These are phyloP conservation scores for Gambelia wislizenii DNA, from an alignment of 2,797 vertebrate genomes.

Conservation along the genomic window DNA sequence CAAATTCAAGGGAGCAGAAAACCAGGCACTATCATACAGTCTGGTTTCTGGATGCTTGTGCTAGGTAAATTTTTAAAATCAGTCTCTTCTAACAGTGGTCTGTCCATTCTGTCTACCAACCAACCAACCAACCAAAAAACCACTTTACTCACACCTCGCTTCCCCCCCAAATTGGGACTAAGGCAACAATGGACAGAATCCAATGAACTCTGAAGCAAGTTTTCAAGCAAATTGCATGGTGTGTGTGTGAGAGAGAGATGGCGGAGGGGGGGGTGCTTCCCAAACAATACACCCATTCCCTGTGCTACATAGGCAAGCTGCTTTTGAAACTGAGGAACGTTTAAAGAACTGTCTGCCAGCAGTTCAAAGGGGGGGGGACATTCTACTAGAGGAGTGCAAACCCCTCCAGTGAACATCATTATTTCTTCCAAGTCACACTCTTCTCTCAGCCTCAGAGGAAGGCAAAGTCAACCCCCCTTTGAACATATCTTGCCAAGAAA, in stretches of 20 bases:
- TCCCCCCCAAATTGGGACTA: background rate
- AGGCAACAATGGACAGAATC: background rate
- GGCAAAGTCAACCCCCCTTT: no score
- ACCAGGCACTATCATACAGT: background rate
- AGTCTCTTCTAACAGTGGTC: no score
- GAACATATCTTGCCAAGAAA: no score
- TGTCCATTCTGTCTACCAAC: no score
- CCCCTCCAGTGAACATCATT: background rate
- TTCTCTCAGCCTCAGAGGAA: no score
- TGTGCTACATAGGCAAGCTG: background rate
- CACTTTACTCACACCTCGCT: background rate
- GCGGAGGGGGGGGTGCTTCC: no score
- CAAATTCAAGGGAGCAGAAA: background rate
- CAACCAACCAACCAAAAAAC: no score
- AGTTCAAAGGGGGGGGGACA: background rate
- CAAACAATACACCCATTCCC: background rate
- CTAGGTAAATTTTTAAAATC: background rate
- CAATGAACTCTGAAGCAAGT: background rate
- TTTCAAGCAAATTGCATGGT: no score
- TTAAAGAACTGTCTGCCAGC: background rate
- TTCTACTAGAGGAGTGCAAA: background rate
- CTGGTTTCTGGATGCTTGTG: background rate
- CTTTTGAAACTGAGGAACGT: background rate
- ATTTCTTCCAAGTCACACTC: background rate
- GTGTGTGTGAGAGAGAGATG: no score